Conservation (phyloP, 2,888 invertebrate genomes). For the Masnerella sp. region DNA sequence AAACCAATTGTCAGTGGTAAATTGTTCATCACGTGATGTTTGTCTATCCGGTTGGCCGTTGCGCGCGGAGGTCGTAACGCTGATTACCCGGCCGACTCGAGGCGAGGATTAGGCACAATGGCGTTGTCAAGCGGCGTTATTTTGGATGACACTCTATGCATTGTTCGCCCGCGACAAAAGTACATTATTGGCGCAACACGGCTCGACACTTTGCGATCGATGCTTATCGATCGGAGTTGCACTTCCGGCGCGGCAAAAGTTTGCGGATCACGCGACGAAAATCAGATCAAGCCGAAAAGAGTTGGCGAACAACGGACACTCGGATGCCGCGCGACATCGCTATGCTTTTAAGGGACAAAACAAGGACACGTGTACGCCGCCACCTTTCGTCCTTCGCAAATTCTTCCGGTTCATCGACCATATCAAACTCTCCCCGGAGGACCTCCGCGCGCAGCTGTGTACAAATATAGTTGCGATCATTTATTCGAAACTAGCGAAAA, state of each 20-base stretch:
- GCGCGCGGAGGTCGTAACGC: slow-evolving; percentile 69
- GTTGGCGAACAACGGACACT: slow-evolving; percentile 36
- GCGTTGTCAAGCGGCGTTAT: slow-evolving; percentile 29
- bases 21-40: slow-evolving; percentile 35
- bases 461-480: slow-evolving; percentile 71
- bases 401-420: slow-evolving; percentile 9
- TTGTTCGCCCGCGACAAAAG: slow-evolving; percentile 45
- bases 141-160: slow-evolving; percentile 51
- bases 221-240: slow-evolving; percentile 46
- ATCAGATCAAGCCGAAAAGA: slow-evolving; percentile 45
- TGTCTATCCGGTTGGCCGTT: slow-evolving; percentile 63
- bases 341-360: slow-evolving; percentile 57
- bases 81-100: too few relatives aligned
- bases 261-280: slow-evolving; percentile 22
- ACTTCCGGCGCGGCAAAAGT: slow-evolving; percentile 39
- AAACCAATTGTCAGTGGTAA: too few relatives aligned
- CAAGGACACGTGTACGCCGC: slow-evolving; percentile 30
- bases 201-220: slow-evolving; percentile 53
- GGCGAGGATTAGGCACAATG: slow-evolving; percentile 39
- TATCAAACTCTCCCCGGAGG: slow-evolving; percentile 65
- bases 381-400: neutral
- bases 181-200: slow-evolving; percentile 47
- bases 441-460: slow-evolving; percentile 73
- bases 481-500: slow-evolving; percentile 67
- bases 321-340: slow-evolving; percentile 41